phyloP scores from a whole-genome alignment of 2,113 vertebrate species.

The Antidorcas marsupialis region DNA sequence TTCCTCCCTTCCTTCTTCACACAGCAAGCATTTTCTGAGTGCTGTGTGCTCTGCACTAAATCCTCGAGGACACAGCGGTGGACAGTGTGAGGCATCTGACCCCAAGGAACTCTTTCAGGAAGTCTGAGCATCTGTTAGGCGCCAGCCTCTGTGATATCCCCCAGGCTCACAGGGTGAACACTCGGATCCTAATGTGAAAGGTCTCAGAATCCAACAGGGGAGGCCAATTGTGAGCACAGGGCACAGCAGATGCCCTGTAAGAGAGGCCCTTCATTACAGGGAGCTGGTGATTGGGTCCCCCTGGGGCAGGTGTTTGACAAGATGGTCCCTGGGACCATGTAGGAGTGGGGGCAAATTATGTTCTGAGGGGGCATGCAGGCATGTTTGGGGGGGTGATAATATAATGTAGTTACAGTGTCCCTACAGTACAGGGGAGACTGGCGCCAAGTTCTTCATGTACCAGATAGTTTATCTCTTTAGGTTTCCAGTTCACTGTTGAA shows the following conservation, averaged over 20 bases:
- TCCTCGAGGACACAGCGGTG: neutral
- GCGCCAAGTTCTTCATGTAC: neutral
- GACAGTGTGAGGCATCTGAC: neutral
- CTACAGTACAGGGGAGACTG: neutral
- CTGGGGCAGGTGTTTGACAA: neutral
- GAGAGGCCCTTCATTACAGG: neutral
- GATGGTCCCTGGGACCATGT: neutral
- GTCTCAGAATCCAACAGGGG: neutral
- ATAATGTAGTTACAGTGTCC: neutral
- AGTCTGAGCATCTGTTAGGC: neutral
- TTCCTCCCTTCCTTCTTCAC: slow-evolving; percentile 4
- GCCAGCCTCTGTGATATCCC: too few relatives aligned
- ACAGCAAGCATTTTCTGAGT: slow-evolving; percentile 16
- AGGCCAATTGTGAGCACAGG: neutral
- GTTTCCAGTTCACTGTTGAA: neutral
- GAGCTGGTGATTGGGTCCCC: neutral
- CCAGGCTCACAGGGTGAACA: neutral
- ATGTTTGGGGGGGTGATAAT: neutral
- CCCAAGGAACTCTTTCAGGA: neutral
- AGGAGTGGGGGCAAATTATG: neutral
- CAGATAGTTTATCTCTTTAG: neutral
- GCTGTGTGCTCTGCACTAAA: neutral
- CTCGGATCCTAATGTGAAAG: neutral
- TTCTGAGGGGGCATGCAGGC: neutral
- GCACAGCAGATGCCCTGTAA: neutral